Evolutionary conservation across 2,797 vertebrate genomes (phyloP).

Genomic region (Lagorchestes hirsutus): DNA sequence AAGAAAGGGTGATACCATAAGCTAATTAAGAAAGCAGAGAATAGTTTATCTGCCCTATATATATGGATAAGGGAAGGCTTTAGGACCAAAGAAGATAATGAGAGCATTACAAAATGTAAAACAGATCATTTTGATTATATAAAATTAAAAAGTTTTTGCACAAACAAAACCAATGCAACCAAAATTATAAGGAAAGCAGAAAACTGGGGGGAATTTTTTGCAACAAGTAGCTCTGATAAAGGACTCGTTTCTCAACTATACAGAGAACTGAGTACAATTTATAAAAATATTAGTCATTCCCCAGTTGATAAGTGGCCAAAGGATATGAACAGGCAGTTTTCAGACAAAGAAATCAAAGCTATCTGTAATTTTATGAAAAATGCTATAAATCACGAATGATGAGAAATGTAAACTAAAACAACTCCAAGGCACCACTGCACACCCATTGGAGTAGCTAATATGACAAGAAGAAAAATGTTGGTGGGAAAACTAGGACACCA

Average conservation of each 20-base stretch:
- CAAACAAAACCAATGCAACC: not conserved
- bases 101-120: too few relatives aligned
- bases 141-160: too few relatives aligned
- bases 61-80: too few relatives aligned
- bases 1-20: too few relatives aligned
- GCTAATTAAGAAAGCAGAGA: too few relatives aligned
- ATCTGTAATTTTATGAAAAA: not conserved
- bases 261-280: not conserved
- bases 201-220: not conserved
- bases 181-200: not conserved
- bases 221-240: not conserved
- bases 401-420: not conserved
- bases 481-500: not conserved
- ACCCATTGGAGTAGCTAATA: not conserved
- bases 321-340: too few relatives aligned
- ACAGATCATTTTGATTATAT: too few relatives aligned
- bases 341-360: not conserved
- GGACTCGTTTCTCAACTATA: not conserved
- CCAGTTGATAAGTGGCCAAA: too few relatives aligned
- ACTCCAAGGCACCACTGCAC: not conserved
- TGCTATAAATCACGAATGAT: not conserved
- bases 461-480: not conserved
- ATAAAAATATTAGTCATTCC: not conserved
- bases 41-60: too few relatives aligned
- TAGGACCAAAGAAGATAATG: too few relatives aligned